Base-by-base conservation (phyloP, 2,113 vertebrate species). In the Myotis lucifugus region DNA sequence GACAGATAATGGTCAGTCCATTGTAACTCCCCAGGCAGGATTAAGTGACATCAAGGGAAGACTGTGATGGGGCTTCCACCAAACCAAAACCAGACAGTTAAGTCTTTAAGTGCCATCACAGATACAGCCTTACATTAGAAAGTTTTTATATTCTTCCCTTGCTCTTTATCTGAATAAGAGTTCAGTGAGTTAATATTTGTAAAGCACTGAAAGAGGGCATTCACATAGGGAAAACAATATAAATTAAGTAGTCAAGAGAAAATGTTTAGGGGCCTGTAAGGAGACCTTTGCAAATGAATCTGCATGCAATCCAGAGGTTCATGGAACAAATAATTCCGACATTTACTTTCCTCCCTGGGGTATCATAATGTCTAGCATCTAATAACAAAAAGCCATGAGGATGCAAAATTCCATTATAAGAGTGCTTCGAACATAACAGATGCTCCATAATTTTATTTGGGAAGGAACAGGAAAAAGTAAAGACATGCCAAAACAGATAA, bases 391-490 rank as follows among this genome's bases (percentile, higher is more conserved):
- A 91, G 37, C 48, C 37, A 87, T 2, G 5, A 84, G 66, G 76
- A 96, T 50, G 34, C 48, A 87, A 97, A 97, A 96, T 92, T 52
- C 27, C 61, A 92, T 88, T 92, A 21, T 74, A 78, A 91, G n/a
- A 92, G 8, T 67, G 21, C 64, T 73, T 18, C 82, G 17, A 83
- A 97, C 40, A 27, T 11, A 90, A 94, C 9, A 93, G 46, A 85
- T 87, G 79, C 17, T 93, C 34, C 56, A 46, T 95, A 82, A 91
- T 96, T 85, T 95, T 92, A 91, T 54, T 95, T 96, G 59, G 19
- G 9, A 93, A 95, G 54, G 29, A 25, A 74, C 23, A 94, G 56
- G 64, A 91, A 86, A 95, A 95, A 78, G 25, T 74, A 94, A 96
- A 91, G 13, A 84, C 29, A 86, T 27, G 19, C 42, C 37, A 67